These are phyloP conservation scores for Psittacus erithacus DNA, from an alignment of 2,113 vertebrate species.

Conservation along the genomic window DNA sequence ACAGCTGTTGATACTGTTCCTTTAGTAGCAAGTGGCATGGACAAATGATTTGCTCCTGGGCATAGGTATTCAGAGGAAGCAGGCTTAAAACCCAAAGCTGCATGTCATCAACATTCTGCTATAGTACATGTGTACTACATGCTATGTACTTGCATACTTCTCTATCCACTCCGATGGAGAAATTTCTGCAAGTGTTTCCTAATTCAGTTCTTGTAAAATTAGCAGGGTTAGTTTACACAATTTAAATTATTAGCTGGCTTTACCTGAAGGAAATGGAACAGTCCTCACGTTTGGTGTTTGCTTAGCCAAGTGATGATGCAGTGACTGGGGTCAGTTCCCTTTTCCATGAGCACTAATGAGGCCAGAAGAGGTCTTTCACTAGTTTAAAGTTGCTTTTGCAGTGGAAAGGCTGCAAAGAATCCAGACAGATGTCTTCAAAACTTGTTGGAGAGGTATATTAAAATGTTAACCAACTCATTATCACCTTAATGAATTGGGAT, in stretches of 20 bases:
- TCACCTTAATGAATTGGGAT: constrained; percentile 56
- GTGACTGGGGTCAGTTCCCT: background rate
- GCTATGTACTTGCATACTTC: background rate
- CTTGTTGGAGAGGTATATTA: constrained; percentile 6
- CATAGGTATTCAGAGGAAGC: background rate
- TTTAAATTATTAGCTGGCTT: background rate
- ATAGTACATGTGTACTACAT: background rate
- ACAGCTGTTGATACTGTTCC: background rate
- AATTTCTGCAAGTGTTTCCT: background rate
- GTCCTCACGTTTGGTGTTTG: background rate
- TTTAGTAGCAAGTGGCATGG: background rate
- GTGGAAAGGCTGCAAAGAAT: background rate
- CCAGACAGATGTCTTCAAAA: constrained; percentile 25
- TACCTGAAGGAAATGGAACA: background rate
- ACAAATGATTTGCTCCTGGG: background rate
- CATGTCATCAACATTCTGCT: background rate
- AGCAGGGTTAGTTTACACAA: background rate
- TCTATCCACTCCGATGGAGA: background rate
- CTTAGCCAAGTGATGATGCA: background rate
- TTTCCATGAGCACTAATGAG: background rate
- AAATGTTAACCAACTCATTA: constrained; percentile 63
- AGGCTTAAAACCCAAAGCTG: background rate
- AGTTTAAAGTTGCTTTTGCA: background rate
- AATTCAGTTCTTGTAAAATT: background rate
- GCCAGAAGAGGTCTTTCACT: background rate